Evolutionary conservation across 1,140 invertebrate genomes (phyloP), one percentile per base, ranked within the genome.

Genomic region (Aporrectodea caliginosa): DNA sequence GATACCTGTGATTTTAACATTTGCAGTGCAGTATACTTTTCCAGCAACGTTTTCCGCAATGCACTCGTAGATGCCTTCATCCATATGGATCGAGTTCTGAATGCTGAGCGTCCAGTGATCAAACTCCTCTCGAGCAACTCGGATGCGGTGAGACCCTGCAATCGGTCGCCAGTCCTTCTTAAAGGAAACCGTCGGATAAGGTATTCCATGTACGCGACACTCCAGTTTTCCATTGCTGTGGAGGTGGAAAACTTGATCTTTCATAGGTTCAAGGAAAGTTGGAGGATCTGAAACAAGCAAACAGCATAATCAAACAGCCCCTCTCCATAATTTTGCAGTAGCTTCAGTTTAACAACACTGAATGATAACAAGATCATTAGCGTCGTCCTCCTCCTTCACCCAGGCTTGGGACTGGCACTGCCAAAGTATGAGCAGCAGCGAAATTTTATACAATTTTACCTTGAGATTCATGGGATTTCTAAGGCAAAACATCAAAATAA

Each of bases 151-250:
- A 0, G 85, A 85, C 34, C 86, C 84, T 6, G 84, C 73, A 12
- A 88, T 72, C 0, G 85, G 83, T 22, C 83, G 82, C 82, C 85
- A 86, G 76, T 88, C 87, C 69, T 97, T 98, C 73, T 97, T 98
- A 89, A 94, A 97, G 94, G 95, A 98, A n/a, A 99, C 92, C 81
- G 96, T 94, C 0, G 97, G 97, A 84, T 93, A 93, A 0, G 97
- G 97, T 78, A 95, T 92, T 16, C 96, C 97, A 33, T 92, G 92
- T 69, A 98, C 92, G 74, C 93, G 91, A 69, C 96, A 97, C 85
- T 94, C 93, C 35, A 99, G 89, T 73, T 92, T 90, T 1, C 92
- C 93, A 73, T 90, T 91, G 77, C 92, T 92, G 70, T 94, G 83
- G 31, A 82, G 82, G 30, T 82, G 79, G 34, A 88, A 85, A 90